Base-by-base conservation (phyloP, 1,140 invertebrate species). In the Caenorhabditis remanei region DNA sequence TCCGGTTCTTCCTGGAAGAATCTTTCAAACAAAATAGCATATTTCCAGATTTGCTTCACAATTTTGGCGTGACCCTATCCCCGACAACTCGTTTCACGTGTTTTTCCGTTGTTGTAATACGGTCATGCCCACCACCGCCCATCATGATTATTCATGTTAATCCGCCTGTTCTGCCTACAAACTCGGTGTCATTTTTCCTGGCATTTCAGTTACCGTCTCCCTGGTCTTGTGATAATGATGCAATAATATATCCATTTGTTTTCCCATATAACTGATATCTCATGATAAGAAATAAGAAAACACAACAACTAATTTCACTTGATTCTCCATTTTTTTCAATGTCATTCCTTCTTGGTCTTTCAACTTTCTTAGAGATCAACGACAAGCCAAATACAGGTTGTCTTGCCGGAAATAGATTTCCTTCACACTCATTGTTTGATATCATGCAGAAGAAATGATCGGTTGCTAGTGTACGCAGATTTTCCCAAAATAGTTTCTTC, bases 131-230 rank as follows among this genome's bases (percentile, higher is more conserved):
- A 79, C n/a, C n/a, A 50, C 71, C 71, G 43, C 71, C 71, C 71
- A 79, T 53, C 46, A 50, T 79, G 71, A 79, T 79, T 79, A 79
- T 79, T 50, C 71, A 79, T 79, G 71, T n/a, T 53, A 79, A 79
- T 79, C 71, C 46, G 46, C 8, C 46, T 79, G 61, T 63, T 63
- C 43, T n/a, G 46, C 46, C 71, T 53, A 46, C 21, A 14, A 4
- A 46, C 11, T 43, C 19, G 4, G 19, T 41, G 7, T 53, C 3
- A 8, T 53, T 71, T 71, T 71, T n/a, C 14, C 40, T 19, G 2
- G 0, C 65, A 71, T 43, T 71, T 46, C 40, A 43, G 65, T 71
- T 43, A 71, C 65, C 9, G 65, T 71, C n/a, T 19, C 40, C 13
- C 6, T 71, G n/a, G 43, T 53, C 71, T 50, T n/a, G 71, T 79